Conservation (phyloP, 2,113 vertebrate genomes). For the Microtus ochrogaster region DNA sequence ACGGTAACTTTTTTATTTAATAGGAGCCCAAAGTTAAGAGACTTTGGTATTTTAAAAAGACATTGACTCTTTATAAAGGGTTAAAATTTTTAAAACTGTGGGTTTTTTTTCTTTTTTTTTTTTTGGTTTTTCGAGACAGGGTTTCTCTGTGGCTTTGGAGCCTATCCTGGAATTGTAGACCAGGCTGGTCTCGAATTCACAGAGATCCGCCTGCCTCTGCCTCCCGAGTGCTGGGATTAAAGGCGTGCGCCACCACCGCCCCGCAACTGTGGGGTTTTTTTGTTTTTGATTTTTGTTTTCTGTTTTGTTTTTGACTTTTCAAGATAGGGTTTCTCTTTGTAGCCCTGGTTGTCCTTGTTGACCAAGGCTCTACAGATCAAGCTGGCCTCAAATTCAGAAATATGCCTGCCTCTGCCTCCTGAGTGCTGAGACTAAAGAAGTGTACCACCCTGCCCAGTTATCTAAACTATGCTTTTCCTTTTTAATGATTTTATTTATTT, state of each 20-base stretch:
- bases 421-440: neutral
- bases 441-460: neutral
- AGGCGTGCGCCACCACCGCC: no score
- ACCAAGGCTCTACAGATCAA: neutral
- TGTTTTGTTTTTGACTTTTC: neutral
- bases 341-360: neutral
- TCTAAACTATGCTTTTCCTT: neutral
- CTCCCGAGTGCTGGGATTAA: no score
- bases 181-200: no score
- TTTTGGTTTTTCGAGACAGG: neutral
- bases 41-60: neutral
- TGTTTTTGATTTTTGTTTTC: neutral
- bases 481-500: no score
- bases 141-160: no score
- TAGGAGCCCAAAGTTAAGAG: neutral
- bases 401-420: neutral
- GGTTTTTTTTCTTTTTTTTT: no score
- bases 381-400: neutral
- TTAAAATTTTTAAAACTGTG: neutral
- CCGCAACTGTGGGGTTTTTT: no score
- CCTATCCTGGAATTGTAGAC: no score
- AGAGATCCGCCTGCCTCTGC: no score
- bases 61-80: neutral
- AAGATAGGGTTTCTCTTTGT: neutral
- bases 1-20: neutral